phyloP scores from a whole-genome alignment of 2,888 invertebrate species.

The Drosophila anomelani region DNA sequence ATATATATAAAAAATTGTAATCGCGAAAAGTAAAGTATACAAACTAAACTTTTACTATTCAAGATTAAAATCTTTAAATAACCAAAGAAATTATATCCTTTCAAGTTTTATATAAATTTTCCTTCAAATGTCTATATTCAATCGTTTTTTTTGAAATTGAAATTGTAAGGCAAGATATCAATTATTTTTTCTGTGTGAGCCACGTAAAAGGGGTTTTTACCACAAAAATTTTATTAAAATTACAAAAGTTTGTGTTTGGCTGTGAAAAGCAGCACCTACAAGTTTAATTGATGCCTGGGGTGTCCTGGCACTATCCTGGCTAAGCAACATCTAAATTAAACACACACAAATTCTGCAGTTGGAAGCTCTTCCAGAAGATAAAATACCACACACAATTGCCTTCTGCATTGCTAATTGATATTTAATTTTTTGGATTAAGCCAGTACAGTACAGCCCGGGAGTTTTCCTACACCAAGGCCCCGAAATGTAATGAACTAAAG shows the following conservation, averaged over 20 bases:
- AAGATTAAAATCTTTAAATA: no score
- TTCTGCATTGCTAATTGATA: constrained; percentile 4
- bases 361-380: not conserved
- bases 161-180: no score
- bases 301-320: not conserved
- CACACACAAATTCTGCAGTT: not conserved
- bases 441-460: not conserved
- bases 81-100: no score
- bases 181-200: no score
- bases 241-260: not conserved
- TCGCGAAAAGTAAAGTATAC: no score
- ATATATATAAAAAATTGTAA: no score
- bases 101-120: no score
- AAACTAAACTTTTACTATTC: no score
- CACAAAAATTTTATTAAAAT: not conserved
- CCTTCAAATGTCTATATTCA: no score
- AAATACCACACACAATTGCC: not conserved
- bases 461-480: not conserved
- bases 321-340: not conserved
- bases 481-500: not conserved
- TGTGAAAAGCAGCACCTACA: constrained; percentile 3
- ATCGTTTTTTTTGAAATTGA: no score
- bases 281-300: not conserved
- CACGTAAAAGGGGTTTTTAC: not conserved
- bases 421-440: not conserved